A percentile compares a stretch with the other conserved stretches of the same genome.
These are phyloP conservation scores for Mimas tiliae DNA, from an alignment of 2,888 invertebrate species.

Conservation along the genomic window DNA sequence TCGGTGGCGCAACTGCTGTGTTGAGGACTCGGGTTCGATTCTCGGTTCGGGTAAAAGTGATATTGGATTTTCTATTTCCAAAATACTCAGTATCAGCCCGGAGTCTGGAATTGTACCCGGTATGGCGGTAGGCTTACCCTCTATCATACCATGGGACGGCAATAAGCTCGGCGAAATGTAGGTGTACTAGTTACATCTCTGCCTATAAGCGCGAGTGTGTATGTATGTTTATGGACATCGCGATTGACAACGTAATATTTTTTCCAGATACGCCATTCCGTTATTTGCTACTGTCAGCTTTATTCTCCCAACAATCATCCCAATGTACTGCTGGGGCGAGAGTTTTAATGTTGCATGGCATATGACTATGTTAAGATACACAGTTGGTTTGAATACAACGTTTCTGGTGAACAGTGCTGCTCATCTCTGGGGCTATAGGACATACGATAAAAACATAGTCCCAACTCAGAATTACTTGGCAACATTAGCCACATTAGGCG, in stretches of 20 bases:
- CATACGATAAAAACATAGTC: conserved; percentile 67
- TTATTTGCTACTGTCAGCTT: conserved; percentile 84
- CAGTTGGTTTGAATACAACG: conserved; percentile 84
- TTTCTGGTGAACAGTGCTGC: conserved; percentile 88
- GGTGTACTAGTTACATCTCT: too few species aligned
- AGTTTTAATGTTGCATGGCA: conserved; percentile 68
- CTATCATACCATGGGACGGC: too few species aligned
- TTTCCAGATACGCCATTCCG: conserved; percentile 84
- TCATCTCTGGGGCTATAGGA: conserved; percentile 78
- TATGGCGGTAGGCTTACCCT: too few species aligned
- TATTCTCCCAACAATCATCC: conserved; percentile 81
- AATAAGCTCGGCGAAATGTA: too few species aligned
- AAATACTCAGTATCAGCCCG: too few species aligned
- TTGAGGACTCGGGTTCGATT: too few species aligned
- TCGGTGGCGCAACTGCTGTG: too few species aligned
- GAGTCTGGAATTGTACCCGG: too few species aligned
- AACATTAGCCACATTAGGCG: conserved; percentile 48
- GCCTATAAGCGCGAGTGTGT: too few species aligned
- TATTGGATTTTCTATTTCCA: too few species aligned
- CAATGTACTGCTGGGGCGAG: conserved; percentile 86
- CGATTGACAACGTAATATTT: not conserved
- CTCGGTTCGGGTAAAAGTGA: too few species aligned
- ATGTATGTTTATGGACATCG: not conserved
- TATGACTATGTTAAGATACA: conserved; percentile 80
- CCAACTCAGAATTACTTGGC: conserved; percentile 49